Percentiles rank a stretch among this genome's conserved stretches.
These are phyloP conservation scores for Drosophila ercepeae DNA, from an alignment of 1,140 invertebrate genomes.

Conservation along the genomic window DNA sequence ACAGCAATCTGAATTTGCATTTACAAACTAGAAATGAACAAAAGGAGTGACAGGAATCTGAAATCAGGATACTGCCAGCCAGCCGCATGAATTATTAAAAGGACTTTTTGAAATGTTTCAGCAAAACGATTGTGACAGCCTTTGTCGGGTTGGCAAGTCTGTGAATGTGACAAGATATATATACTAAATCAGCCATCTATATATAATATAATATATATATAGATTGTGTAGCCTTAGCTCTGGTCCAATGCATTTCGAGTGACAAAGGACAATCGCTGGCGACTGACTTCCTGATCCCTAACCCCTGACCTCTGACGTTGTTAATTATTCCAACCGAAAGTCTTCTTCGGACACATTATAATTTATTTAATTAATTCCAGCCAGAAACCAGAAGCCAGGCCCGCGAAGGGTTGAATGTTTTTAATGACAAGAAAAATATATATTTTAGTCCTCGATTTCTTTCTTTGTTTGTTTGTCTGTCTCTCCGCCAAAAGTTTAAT, in stretches of 20 bases:
- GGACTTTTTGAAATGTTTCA: conserved; percentile 15
- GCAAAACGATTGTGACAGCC: conserved; percentile 23
- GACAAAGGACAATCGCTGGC: conserved; percentile 76
- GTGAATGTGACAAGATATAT: background rate
- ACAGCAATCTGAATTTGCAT: background rate
- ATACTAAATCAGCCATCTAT: background rate
- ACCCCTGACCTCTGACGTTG: conserved; percentile 17
- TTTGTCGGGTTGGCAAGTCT: conserved; percentile 23
- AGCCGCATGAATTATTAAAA: conserved; percentile 17
- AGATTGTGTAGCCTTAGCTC: conserved; percentile 32
- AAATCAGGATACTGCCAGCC: background rate
- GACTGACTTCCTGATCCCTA: too few species aligned
- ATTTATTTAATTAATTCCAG: conserved; percentile 72
- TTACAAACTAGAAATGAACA: background rate
- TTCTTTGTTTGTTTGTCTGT: conserved; percentile 40
- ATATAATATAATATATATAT: conserved; percentile 3
- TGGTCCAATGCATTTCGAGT: conserved; percentile 22
- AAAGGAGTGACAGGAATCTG: conserved; percentile 11
- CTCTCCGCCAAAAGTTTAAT: background rate
- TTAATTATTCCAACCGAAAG: conserved; percentile 61
- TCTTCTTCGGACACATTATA: conserved; percentile 64
- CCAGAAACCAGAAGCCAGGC: conserved; percentile 8
- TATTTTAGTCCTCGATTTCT: conserved; percentile 29
- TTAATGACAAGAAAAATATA: conserved; percentile 39
- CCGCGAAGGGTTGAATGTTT: conserved; percentile 25